phyloP scores from a whole-genome alignment of 2,888 invertebrate genomes.

The Hirtodrosophila cameraria region DNA sequence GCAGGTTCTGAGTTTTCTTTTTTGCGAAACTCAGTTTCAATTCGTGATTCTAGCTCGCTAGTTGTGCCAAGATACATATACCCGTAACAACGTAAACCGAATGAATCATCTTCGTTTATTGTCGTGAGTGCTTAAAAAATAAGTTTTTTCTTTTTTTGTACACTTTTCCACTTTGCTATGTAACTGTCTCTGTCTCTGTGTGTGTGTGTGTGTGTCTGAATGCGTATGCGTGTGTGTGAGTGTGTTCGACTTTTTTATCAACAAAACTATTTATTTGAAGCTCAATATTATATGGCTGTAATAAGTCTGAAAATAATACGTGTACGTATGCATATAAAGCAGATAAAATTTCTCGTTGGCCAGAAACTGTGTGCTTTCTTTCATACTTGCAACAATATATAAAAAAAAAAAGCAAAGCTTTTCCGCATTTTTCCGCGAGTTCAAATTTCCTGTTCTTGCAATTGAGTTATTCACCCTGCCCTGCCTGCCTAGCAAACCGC shows the following conservation, averaged over 20 bases:
- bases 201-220: conserved; percentile 8
- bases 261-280: conserved; percentile 57
- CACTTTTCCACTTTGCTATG: conserved; percentile 36
- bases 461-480: conserved; percentile 8
- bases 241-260: conserved; percentile 36
- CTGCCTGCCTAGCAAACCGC: background rate
- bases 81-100: conserved; percentile 43
- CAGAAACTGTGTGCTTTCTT: conserved; percentile 17
- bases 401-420: conserved; percentile 43
- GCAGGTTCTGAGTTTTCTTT: conserved; percentile 75
- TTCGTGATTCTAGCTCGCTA: conserved; percentile 71
- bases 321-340: conserved; percentile 10
- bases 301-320: conserved; percentile 49
- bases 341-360: conserved; percentile 53
- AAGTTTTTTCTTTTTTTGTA: conserved; percentile 21
- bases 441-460: conserved; percentile 76
- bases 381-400: conserved; percentile 2
- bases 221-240: conserved; percentile 11
- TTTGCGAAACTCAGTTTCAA: conserved; percentile 77
- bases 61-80: conserved; percentile 60
- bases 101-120: conserved; percentile 66
- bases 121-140: conserved; percentile 50
- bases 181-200: conserved; percentile 17
- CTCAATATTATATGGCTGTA: conserved; percentile 48
- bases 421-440: conserved; percentile 68